These are phyloP conservation scores for Zaprionus davidi DNA, from an alignment of 1,140 invertebrate species.

Conservation along the genomic window DNA sequence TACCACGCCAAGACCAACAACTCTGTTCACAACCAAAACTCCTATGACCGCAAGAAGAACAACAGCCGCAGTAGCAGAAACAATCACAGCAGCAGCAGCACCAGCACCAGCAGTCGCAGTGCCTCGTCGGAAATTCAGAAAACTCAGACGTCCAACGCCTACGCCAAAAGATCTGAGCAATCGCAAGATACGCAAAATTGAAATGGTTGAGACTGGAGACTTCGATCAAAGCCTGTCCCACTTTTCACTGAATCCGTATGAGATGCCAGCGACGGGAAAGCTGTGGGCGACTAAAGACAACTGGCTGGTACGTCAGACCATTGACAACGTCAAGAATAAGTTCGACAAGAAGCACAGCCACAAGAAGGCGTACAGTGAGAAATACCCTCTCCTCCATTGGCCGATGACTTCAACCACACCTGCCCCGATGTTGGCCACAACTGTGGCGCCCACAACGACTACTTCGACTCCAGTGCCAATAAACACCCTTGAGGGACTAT, in stretches of 20 bases:
- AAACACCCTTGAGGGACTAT: constrained; percentile 3
- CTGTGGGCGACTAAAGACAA: constrained; percentile 52
- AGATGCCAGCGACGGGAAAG: constrained; percentile 13
- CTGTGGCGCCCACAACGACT: constrained; percentile 6
- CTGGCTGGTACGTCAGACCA: constrained; percentile 47
- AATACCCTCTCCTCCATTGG: constrained; percentile 14
- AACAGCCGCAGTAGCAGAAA: neutral
- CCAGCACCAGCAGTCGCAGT: neutral
- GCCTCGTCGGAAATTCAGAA: constrained; percentile 9
- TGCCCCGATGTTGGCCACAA: constrained; percentile 1
- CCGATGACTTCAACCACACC: neutral
- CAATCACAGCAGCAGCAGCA: neutral
- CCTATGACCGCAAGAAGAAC: neutral
- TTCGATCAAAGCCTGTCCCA: neutral
- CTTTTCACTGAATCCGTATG: neutral
- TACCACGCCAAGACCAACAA: neutral
- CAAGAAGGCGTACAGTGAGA: constrained; percentile 39
- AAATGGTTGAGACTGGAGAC: neutral
- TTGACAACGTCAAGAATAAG: constrained; percentile 43
- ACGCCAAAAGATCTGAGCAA: constrained; percentile 52
- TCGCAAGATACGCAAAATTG: constrained; percentile 68
- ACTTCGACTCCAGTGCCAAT: neutral
- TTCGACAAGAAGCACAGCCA: constrained; percentile 39
- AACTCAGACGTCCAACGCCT: constrained; percentile 5
- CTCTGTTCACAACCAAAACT: neutral